A percentile compares a stretch with the other conserved stretches of the same genome.
Conservation (phyloP, 2,113 vertebrate genomes). For the Ariopsis seemanni region DNA sequence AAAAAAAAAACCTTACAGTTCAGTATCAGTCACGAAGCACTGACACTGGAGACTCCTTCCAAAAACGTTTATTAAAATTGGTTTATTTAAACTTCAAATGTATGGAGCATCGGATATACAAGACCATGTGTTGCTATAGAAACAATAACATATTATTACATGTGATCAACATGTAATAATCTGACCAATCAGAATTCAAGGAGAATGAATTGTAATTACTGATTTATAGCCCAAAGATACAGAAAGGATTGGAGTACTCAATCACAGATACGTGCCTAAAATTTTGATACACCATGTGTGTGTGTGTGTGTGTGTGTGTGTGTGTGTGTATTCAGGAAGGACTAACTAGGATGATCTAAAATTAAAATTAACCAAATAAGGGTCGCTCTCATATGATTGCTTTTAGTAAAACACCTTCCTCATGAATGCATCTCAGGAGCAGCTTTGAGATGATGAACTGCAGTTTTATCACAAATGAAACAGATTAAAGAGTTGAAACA, state of each 20-base stretch:
- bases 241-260: background rate
- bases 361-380: background rate
- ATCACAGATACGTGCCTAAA: background rate
- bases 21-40: background rate
- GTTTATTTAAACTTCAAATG: background rate
- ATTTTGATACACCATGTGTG: no score
- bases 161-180: background rate
- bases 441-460: background rate
- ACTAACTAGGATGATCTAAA: background rate
- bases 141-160: background rate
- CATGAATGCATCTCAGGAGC: background rate
- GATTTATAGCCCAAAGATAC: background rate
- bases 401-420: background rate
- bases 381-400: background rate
- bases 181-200: background rate
- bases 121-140: background rate
- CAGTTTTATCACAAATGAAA: background rate
- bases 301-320: background rate
- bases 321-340: background rate
- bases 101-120: background rate
- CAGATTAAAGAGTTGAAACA: background rate
- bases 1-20: background rate
- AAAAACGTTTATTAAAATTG: background rate
- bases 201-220: background rate
- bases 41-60: background rate